These are phyloP conservation scores for Armadillidium nasatum DNA, from an alignment of 1,140 invertebrate species.

Conservation along the genomic window DNA sequence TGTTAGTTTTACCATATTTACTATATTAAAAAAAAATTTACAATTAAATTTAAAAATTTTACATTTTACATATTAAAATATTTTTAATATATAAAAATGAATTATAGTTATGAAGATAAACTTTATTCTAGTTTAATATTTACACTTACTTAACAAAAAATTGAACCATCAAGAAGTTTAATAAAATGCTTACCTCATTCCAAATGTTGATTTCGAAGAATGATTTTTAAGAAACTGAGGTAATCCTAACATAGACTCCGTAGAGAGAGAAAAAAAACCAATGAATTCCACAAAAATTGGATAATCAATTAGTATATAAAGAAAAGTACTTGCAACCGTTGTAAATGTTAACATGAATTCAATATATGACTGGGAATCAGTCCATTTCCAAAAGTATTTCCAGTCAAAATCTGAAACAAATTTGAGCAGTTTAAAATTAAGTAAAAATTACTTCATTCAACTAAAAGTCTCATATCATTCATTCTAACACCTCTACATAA, in stretches of 20 bases:
- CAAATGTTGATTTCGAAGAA: conserved; percentile 82
- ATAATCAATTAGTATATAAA: conserved; percentile 78
- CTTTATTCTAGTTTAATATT: no score
- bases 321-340: conserved; percentile 71
- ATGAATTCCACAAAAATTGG: conserved; percentile 77
- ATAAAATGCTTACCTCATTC: conserved; percentile 86
- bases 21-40: no score
- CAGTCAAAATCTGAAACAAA: conserved; percentile 71
- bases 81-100: no score
- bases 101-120: no score
- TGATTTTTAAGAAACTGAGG: conserved; percentile 89
- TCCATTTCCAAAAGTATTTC: conserved; percentile 98
- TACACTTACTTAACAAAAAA: no score
- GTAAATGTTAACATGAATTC: conserved; percentile 87
- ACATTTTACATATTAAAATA: no score
- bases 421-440: neutral
- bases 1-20: no score
- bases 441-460: neutral
- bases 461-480: neutral
- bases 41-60: no score
- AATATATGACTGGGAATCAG: conserved; percentile 92
- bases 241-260: conserved; percentile 90
- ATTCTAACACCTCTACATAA: neutral
- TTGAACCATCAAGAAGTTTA: no score
- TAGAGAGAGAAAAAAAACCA: conserved; percentile 90